Percentiles rank a stretch among this genome's conserved stretches.
phyloP scores from a whole-genome alignment of 2,797 vertebrate species.

The Hybognathus amarus region DNA sequence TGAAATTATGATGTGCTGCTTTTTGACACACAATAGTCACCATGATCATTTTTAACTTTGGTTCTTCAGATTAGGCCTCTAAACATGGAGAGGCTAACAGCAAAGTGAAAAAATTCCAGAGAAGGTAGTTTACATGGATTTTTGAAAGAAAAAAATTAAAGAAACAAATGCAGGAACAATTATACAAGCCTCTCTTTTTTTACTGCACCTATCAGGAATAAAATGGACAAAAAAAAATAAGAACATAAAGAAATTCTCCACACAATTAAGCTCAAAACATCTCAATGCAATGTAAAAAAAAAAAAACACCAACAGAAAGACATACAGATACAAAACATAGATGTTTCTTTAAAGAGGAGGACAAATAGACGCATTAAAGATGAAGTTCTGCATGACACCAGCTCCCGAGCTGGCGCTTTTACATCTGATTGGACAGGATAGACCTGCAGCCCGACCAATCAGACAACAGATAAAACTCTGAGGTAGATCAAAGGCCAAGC shows the following conservation, averaged over 20 bases:
- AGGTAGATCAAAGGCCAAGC: slow-evolving; percentile 98
- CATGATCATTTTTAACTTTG: slow-evolving; percentile 69
- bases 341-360: slow-evolving; percentile 81
- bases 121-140: slow-evolving; percentile 43
- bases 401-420: slow-evolving; percentile 95
- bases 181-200: slow-evolving; percentile 51
- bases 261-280: slow-evolving; percentile 57
- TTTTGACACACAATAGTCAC: slow-evolving; percentile 67
- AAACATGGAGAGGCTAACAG: slow-evolving; percentile 73
- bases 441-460: slow-evolving; percentile 95
- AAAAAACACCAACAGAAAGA: slow-evolving; percentile 65
- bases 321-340: slow-evolving; percentile 75
- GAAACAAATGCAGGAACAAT: slow-evolving; percentile 29
- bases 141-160: not conserved
- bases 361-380: slow-evolving; percentile 53
- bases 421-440: slow-evolving; percentile 87
- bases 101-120: slow-evolving; percentile 66
- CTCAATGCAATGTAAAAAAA: slow-evolving; percentile 62
- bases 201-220: slow-evolving; percentile 36
- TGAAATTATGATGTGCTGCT: slow-evolving; percentile 36
- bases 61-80: slow-evolving; percentile 74
- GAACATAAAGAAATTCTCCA: slow-evolving; percentile 29
- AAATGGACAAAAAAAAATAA: slow-evolving; percentile 42
- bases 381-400: slow-evolving; percentile 84
- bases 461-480: slow-evolving; percentile 93